Percentiles rank a stretch among this genome's conserved stretches.
Conservation (phyloP, 2,113 vertebrate species). For the Elachura formosa region DNA sequence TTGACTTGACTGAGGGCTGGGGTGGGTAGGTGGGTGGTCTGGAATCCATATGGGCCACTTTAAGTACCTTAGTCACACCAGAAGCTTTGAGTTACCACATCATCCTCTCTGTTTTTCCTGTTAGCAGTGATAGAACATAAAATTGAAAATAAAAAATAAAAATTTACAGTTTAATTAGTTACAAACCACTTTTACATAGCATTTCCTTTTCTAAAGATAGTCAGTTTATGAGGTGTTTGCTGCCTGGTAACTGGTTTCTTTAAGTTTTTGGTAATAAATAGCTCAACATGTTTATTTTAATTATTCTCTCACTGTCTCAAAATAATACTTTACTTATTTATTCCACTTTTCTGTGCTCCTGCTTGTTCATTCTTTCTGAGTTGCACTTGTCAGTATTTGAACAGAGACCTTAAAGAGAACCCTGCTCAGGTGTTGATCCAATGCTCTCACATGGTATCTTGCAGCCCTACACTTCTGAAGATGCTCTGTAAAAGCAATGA, state of each 20-base stretch:
- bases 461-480: background rate
- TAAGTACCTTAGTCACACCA: slow-evolving; percentile 57
- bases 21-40: slow-evolving; percentile 49
- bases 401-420: background rate
- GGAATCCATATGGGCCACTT: slow-evolving; percentile 46
- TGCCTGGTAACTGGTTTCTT: background rate
- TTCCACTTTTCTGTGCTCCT: background rate
- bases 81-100: background rate
- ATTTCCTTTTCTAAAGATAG: background rate
- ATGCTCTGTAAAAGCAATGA: background rate
- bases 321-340: background rate
- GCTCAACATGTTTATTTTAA: background rate
- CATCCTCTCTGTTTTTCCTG: slow-evolving; percentile 18
- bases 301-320: background rate
- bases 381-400: background rate
- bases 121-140: background rate
- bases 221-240: background rate
- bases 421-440: background rate
- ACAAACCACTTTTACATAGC: background rate
- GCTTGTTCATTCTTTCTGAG: background rate
- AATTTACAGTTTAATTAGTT: background rate
- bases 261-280: slow-evolving; percentile 11
- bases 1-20: slow-evolving; percentile 53
- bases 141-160: background rate
- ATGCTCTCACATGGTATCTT: background rate